These are phyloP conservation scores for Venusia cambrica DNA, from an alignment of 2,888 invertebrate genomes.

Conservation along the genomic window DNA sequence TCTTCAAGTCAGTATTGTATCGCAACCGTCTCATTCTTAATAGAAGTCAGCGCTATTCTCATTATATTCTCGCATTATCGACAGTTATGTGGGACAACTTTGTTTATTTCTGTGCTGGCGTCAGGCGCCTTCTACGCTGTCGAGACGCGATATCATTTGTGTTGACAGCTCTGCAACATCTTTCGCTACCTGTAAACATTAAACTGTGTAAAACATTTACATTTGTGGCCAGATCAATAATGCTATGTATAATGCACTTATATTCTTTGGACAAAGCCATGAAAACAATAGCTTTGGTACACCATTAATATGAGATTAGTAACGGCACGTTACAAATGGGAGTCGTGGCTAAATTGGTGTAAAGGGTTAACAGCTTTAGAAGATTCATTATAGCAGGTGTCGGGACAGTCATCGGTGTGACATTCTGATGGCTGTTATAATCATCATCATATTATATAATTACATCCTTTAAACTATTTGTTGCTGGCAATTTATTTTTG, in stretches of 20 bases:
- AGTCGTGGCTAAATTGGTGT: slow-evolving; percentile 14
- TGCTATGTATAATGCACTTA: no score
- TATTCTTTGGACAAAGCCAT: background rate
- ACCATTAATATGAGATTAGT: slow-evolving; percentile 15
- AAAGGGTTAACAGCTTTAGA: slow-evolving; percentile 16
- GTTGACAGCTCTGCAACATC: slow-evolving; percentile 40
- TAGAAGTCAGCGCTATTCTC: slow-evolving; percentile 33
- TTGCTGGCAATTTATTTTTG: no score
- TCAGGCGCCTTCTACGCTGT: slow-evolving; percentile 46
- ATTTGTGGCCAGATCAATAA: no score
- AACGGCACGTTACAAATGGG: slow-evolving; percentile 1
- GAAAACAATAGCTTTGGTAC: background rate
- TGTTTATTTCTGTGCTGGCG: slow-evolving; percentile 62
- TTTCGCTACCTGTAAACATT: slow-evolving; percentile 15
- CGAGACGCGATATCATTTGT: slow-evolving; percentile 32
- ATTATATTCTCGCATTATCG: slow-evolving; percentile 51
- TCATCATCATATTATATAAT: slow-evolving; percentile 10
- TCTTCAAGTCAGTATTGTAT: no score
- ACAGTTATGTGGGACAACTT: slow-evolving; percentile 57
- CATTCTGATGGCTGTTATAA: slow-evolving; percentile 8
- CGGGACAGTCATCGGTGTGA: slow-evolving; percentile 7
- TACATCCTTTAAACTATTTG: slow-evolving; percentile 2
- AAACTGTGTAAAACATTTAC: no score
- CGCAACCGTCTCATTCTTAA: slow-evolving; percentile 39
- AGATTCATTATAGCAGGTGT: slow-evolving; percentile 19